A percentile compares a stretch with the other conserved stretches of the same genome.
phyloP scores from a whole-genome alignment of 2,888 invertebrate genomes.

The Seira sanloemensis region DNA sequence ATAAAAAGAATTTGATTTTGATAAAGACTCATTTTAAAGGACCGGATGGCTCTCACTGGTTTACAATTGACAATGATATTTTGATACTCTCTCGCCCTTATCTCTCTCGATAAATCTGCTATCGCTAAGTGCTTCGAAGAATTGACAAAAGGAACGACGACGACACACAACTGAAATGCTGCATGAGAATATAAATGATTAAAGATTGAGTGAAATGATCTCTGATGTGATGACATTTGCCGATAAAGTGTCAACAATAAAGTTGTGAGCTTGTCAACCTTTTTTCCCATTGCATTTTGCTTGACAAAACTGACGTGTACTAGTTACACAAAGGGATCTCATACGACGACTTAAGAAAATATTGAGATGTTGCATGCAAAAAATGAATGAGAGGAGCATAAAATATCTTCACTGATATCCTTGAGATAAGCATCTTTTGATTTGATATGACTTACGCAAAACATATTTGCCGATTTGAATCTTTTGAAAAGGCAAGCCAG shows the following conservation, averaged over 20 bases:
- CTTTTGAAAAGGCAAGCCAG: too few species aligned
- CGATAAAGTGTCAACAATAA: neutral
- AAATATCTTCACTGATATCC: too few species aligned
- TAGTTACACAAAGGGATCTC: neutral
- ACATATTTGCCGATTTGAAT: too few species aligned
- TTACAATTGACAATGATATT: neutral
- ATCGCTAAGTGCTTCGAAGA: neutral
- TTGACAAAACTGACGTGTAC: neutral
- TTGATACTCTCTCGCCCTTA: neutral
- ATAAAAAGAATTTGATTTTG: neutral
- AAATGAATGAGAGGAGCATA: neutral
- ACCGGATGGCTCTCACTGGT: neutral
- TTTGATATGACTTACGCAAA: too few species aligned
- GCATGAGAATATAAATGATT: too few species aligned
- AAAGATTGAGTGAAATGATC: neutral
- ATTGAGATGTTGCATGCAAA: too few species aligned
- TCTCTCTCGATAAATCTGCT: neutral
- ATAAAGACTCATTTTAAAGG: neutral
- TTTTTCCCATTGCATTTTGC: neutral
- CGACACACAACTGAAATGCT: neutral
- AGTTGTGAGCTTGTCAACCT: neutral
- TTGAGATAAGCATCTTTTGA: too few species aligned
- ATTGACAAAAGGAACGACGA: neutral
- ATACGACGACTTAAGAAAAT: too few species aligned
- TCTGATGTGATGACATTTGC: neutral